Base-by-base conservation (phyloP, 2,797 vertebrate species). In the Synaphobranchus kaupii region DNA sequence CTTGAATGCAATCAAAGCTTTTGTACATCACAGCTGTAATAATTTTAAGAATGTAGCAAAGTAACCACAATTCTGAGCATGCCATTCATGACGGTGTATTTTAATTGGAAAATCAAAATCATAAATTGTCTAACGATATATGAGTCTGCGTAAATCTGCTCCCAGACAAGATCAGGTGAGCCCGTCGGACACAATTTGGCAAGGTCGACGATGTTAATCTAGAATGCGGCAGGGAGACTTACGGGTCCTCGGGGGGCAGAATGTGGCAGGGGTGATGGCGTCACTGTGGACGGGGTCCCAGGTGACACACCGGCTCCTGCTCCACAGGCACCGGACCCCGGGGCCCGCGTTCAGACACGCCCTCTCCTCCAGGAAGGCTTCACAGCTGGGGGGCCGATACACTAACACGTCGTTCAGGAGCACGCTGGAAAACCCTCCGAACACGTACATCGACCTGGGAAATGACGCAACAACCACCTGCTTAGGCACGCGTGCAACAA, bases 371-470 rank as follows among this genome's bases (percentile, higher is more conserved):
- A 91, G 91, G 92, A 99, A 99, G 20, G 98, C 99, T 92, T 97
- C 97, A 92, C 99, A 99, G 93, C 97, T 99, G 68, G 98, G 97
- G 82, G 98, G 98, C 85, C 98, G 97, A 91, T 99, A 99, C 31
- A 99, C 97, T 17, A 99, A 96, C 86, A 99, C 97, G 48, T 99
- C 99, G 86, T 98, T 99, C 90, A 99, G 93, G 13, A 99, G 96
- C 47, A 99, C 93, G 34, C 98, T 97, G 63, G 98, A 99, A 95
- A 99, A 99, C 0, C 99, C 98, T 0, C 98, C 98, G 84, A 99
- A 99, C 94, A 99, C 94, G 85, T 98, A 99, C 98, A 99, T 99
- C 89, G 99, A 99, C 92, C 99, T 99, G 90, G 78, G 85, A 6
- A 13, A 50, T 20, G 31, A 78, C 73, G 47, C 73, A 78, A 6